Evolutionary conservation across 2,888 invertebrate genomes (phyloP).

Genomic region (Pseudococcus jackbeardsleyi): DNA sequence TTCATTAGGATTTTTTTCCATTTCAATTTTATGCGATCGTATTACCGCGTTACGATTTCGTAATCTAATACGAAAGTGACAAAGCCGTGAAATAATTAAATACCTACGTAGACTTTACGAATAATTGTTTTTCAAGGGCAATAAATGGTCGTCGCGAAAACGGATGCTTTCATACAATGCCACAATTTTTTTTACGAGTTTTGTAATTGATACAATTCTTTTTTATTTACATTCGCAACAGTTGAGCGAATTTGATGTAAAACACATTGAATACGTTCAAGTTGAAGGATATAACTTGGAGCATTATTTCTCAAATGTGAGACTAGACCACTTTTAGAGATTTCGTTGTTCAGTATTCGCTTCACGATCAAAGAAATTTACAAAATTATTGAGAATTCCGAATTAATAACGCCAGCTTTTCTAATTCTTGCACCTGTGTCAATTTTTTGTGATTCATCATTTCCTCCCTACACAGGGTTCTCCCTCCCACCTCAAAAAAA

Average conservation of each 20-base stretch:
- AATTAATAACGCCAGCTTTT: too few species aligned
- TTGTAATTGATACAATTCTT: not conserved
- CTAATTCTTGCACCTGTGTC: too few species aligned
- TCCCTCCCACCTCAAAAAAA: too few species aligned
- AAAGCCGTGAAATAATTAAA: constrained; percentile 30
- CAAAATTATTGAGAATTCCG: too few species aligned
- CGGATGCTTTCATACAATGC: constrained; percentile 19
- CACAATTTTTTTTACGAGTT: not conserved
- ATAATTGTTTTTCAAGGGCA: constrained; percentile 35
- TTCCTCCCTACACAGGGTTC: too few species aligned
- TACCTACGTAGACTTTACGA: not conserved
- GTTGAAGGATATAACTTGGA: not conserved
- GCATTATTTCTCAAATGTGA: too few species aligned
- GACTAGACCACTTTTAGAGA: too few species aligned
- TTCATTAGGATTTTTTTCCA: not conserved
- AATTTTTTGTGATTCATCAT: too few species aligned
- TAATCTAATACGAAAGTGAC: not conserved
- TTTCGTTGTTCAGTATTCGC: too few species aligned
- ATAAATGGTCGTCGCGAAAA: not conserved
- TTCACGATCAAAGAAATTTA: too few species aligned
- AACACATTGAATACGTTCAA: not conserved
- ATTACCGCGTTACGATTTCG: not conserved
- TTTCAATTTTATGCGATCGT: not conserved
- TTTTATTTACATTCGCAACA: not conserved
- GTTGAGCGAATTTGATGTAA: not conserved